Conservation (phyloP, 2,113 vertebrate genomes). For the Crotalus viridis region DNA sequence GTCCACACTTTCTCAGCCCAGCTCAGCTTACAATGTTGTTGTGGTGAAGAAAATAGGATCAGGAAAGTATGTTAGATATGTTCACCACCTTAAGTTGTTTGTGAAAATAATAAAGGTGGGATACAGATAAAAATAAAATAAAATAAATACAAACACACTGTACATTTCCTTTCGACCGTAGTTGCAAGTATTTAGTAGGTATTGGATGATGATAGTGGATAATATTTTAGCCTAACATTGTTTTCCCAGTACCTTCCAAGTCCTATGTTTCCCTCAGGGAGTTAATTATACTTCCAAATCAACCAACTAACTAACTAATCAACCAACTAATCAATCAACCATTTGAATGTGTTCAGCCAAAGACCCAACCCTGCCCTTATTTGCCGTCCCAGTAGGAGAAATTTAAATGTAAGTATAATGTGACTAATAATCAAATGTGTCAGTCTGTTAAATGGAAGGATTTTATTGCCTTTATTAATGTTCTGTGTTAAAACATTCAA, state of each 20-base stretch:
- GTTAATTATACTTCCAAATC: not conserved
- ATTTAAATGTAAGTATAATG: conserved; percentile 49
- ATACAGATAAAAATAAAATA: not conserved
- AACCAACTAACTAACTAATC: not conserved
- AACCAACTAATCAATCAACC: not conserved
- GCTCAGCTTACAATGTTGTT: not conserved
- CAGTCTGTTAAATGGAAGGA: conserved; percentile 56
- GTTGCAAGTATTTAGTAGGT: not conserved
- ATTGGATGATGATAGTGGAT: not conserved
- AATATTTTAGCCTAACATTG: not conserved
- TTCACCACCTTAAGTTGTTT: not conserved
- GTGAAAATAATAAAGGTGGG: not conserved
- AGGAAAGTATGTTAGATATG: not conserved
- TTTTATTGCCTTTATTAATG: conserved; percentile 65
- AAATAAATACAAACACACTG: not conserved
- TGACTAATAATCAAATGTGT: conserved; percentile 59
- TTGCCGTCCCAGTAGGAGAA: conserved; percentile 27
- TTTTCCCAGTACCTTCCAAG: not conserved
- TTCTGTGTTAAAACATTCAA: conserved; percentile 61
- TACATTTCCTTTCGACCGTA: not conserved
- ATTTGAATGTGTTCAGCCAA: not conserved
- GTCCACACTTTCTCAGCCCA: not conserved
- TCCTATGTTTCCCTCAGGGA: not conserved
- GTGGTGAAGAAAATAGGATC: not conserved
- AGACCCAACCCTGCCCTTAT: conserved; percentile 1